Conservation (phyloP, 2,113 vertebrate genomes). For the Phrynosoma platyrhinos region DNA sequence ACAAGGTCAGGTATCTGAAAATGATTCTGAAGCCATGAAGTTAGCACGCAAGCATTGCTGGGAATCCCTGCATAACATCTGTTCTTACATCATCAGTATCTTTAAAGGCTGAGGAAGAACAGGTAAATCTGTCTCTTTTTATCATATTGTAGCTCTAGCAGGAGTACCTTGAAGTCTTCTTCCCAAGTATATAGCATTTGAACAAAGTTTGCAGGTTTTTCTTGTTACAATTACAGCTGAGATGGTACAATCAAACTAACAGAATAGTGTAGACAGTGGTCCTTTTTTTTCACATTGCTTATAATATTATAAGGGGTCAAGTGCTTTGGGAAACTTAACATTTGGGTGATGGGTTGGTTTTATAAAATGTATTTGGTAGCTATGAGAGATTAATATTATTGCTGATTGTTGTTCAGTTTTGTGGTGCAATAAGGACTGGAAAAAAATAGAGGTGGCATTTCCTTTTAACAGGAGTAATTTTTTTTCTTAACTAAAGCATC, state of each 20-base stretch:
- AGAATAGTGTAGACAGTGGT: neutral
- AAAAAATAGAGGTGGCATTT: no score
- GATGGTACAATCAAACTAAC: neutral
- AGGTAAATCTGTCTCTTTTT: conserved; percentile 65
- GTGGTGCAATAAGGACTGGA: no score
- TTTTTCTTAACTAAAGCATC: no score
- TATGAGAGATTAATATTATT: no score
- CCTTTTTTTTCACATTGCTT: neutral
- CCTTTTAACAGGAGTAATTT: no score
- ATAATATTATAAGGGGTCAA: neutral
- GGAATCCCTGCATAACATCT: conserved; percentile 81
- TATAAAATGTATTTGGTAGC: neutral
- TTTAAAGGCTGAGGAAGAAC: conserved; percentile 73
- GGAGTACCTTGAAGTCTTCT: conserved; percentile 2
- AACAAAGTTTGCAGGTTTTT: neutral
- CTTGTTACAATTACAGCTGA: neutral
- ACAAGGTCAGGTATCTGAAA: conserved; percentile 34
- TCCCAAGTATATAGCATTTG: neutral
- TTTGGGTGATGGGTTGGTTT: neutral
- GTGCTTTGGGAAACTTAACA: neutral
- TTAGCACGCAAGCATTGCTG: conserved; percentile 82
- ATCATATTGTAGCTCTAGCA: neutral
- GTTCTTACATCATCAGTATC: conserved; percentile 80
- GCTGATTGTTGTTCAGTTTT: no score
- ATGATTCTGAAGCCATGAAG: conserved; percentile 72